Conservation (phyloP, 2,113 vertebrate species). For the Pangasianodon gigas region DNA sequence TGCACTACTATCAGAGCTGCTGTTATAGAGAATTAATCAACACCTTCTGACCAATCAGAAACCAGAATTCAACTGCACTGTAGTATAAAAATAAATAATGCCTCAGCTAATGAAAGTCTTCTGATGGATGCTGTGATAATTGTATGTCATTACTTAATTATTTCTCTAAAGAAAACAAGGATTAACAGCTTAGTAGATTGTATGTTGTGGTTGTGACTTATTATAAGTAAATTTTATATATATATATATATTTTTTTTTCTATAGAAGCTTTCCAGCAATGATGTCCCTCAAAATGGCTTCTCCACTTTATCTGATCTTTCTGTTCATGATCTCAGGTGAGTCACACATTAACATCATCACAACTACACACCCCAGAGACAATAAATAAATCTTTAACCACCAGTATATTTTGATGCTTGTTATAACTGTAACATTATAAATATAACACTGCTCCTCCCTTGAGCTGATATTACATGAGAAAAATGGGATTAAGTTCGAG, state of each 20-base stretch:
- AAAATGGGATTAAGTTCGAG: no score
- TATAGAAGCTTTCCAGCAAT: not conserved
- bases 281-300: not conserved
- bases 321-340: conserved; percentile 18
- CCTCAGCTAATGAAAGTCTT: no score
- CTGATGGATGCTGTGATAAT: not conserved
- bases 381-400: not conserved
- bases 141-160: not conserved
- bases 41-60: no score
- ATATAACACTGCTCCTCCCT: not conserved
- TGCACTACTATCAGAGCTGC: no score
- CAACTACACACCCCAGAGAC: not conserved
- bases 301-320: conserved; percentile 5
- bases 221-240: not conserved
- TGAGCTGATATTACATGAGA: no score
- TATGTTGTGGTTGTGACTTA: not conserved
- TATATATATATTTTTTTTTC: not conserved
- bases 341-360: not conserved
- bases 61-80: no score
- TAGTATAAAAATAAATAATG: no score
- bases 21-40: no score
- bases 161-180: no score
- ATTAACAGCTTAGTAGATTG: no score
- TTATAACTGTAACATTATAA: not conserved
- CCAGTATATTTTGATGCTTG: not conserved